Evolutionary conservation across 2,888 invertebrate species (phyloP), one percentile per base, ranked within the genome.

Genomic region (Pseudococcus viburni): DNA sequence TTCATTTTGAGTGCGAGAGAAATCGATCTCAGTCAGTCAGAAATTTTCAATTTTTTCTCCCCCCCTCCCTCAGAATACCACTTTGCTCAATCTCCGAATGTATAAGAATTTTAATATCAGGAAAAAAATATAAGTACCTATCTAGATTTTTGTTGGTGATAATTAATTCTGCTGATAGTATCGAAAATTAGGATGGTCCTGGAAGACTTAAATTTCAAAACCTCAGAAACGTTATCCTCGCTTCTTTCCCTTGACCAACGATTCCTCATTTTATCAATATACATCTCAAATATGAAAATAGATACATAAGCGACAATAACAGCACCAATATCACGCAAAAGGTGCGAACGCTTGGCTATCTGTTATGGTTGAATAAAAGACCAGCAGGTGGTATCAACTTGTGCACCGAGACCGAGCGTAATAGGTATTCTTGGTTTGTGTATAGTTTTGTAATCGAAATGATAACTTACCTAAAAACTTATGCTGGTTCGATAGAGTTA

Each of bases 321-420:
- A 33, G 0, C 73, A 73, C 26, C 26, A 15, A 12, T 46, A 9
- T 7, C 22, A 9, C 51, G n/a, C 26, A 22, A 64, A 85, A 83
- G n/a, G 80, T 83, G 46, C 80, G 46, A 83, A 46, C 46, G 80
- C 42, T 39, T 46, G 46, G 19, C 80, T 42, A 83, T 73, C 73
- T 0, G 80, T 83, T 83, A 46, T 15, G 42, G 33, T 83, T 83
- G 42, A 46, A 83, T 83, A n/a, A 46, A 19, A 46, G 19, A 83
- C 42, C 80, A 46, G 80, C 80, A 83, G 80, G 80, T 83, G 80
- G 80, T 46, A 83, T 46, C 19, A 46, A 83, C 80, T 46, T 77
- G 77, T 77, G 39, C 64, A 64, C 22, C 11, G 22, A 64, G 64
- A 64, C 22, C 22, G 11, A 64, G 1, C 19, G 64, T 64, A 59